Conservation (phyloP, 30 jellyfish, hydroid and myxozoan species). For the Morbakka virulenta region DNA sequence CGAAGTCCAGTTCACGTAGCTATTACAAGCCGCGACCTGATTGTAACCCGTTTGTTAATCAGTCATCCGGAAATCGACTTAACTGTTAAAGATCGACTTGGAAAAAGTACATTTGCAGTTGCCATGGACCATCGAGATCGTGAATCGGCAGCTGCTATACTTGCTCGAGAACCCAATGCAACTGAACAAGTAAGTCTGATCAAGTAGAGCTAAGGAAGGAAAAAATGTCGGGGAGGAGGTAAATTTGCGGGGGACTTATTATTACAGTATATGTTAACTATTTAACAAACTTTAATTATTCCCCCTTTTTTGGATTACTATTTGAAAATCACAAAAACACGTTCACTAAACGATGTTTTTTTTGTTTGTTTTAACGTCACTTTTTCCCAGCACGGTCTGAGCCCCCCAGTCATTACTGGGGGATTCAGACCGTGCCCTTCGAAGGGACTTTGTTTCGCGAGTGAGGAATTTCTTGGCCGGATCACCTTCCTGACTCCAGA, state of each 20-base stretch:
- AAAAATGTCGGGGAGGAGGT: not conserved
- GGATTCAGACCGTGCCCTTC: too few species aligned
- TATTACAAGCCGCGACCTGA: conserved; percentile 73
- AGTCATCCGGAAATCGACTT: conserved; percentile 90
- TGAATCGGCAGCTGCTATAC: conserved; percentile 85
- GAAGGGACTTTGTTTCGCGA: too few species aligned
- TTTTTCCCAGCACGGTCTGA: too few species aligned
- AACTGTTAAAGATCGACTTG: conserved; percentile 78
- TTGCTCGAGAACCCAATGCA: conserved; percentile 85
- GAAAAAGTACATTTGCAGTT: conserved; percentile 86
- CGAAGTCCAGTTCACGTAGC: conserved; percentile 94
- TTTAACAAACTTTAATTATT: not conserved
- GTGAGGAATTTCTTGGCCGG: too few species aligned
- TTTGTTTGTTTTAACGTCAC: too few species aligned
- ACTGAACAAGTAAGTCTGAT: conserved; percentile 88
- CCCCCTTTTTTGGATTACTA: too few species aligned
- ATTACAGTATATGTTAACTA: not conserved
- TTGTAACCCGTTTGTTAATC: conserved; percentile 71
- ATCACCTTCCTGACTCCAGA: too few species aligned
- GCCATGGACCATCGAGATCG: conserved; percentile 88
- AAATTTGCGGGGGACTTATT: not conserved
- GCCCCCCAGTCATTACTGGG: too few species aligned
- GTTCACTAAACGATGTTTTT: too few species aligned
- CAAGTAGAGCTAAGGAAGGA: too few species aligned
- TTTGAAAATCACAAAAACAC: too few species aligned